phyloP scores from a whole-genome alignment of 2,888 invertebrate genomes.

The Venustoraphidia nigricollis region DNA sequence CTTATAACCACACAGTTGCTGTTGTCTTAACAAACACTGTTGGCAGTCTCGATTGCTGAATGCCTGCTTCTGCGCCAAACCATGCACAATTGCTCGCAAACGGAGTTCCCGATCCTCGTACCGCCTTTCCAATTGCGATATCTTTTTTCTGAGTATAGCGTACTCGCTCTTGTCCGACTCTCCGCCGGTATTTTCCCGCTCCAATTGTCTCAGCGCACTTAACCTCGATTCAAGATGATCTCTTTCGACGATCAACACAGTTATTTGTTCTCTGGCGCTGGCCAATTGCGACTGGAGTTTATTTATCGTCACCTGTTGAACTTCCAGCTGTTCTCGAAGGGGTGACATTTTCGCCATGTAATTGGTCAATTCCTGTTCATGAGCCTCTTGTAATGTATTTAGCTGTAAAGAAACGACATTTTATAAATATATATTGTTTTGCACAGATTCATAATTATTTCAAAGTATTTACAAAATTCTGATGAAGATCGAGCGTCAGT shows the following conservation, averaged over 20 bases:
- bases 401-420: constrained; percentile 31
- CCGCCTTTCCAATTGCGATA: constrained; percentile 27
- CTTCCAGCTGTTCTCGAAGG: constrained; percentile 40
- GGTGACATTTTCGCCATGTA: constrained; percentile 44
- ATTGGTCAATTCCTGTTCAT: constrained; percentile 53
- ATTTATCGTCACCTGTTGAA: constrained; percentile 39
- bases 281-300: constrained; percentile 24
- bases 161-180: constrained; percentile 10
- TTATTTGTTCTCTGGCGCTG: constrained; percentile 30
- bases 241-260: constrained; percentile 34
- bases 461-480: not conserved
- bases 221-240: constrained; percentile 35
- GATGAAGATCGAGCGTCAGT: not conserved
- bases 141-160: constrained; percentile 15
- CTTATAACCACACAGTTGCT: constrained; percentile 27
- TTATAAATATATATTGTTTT: constrained; percentile 1
- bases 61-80: constrained; percentile 22
- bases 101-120: constrained; percentile 32
- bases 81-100: constrained; percentile 29
- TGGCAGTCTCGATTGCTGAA: constrained; percentile 24
- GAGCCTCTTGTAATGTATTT: constrained; percentile 57
- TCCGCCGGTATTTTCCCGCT: constrained; percentile 5
- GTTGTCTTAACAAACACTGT: constrained; percentile 26
- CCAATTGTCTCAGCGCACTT: constrained; percentile 16
- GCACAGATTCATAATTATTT: not conserved